Evolutionary conservation across 1,140 invertebrate species (phyloP).

Genomic region (Oncopodura yosiiana): DNA sequence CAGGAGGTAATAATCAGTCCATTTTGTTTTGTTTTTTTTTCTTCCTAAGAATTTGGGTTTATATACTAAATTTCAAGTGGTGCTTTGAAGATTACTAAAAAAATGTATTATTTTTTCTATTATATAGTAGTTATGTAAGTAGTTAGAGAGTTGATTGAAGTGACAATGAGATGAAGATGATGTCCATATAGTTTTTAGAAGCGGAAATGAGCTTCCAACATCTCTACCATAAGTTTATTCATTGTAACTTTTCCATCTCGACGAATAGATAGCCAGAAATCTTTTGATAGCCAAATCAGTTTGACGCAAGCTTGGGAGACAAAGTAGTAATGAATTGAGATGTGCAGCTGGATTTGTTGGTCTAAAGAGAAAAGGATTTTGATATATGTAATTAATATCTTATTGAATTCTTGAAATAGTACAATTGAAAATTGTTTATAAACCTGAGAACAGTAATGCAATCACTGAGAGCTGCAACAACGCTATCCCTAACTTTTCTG

Average conservation of each 20-base stretch:
- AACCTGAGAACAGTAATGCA: slow-evolving; percentile 67
- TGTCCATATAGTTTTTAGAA: slow-evolving; percentile 39
- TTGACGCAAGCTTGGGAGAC: slow-evolving; percentile 77
- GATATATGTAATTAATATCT: not conserved
- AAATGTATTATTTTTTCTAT: not conserved
- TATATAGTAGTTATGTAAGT: not conserved
- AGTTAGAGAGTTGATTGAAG: not conserved
- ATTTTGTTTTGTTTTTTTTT: no score
- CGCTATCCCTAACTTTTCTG: slow-evolving; percentile 74
- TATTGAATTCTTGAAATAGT: not conserved
- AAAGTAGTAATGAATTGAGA: slow-evolving; percentile 75
- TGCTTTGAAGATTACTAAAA: no score
- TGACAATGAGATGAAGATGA: no score
- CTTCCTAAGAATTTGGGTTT: no score
- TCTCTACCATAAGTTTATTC: slow-evolving; percentile 95
- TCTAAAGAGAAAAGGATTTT: slow-evolving; percentile 42
- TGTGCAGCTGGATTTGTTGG: slow-evolving; percentile 54
- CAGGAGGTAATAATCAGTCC: no score
- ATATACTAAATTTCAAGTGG: no score
- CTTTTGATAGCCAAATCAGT: slow-evolving; percentile 75
- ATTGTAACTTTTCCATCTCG: slow-evolving; percentile 79
- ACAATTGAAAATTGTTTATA: slow-evolving; percentile 12
- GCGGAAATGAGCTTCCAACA: slow-evolving; percentile 71
- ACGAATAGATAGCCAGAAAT: slow-evolving; percentile 82
- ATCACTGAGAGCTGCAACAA: slow-evolving; percentile 75